Base-by-base conservation (phyloP, 1,140 invertebrate genomes). In the Pogonognathellus flavescens region DNA sequence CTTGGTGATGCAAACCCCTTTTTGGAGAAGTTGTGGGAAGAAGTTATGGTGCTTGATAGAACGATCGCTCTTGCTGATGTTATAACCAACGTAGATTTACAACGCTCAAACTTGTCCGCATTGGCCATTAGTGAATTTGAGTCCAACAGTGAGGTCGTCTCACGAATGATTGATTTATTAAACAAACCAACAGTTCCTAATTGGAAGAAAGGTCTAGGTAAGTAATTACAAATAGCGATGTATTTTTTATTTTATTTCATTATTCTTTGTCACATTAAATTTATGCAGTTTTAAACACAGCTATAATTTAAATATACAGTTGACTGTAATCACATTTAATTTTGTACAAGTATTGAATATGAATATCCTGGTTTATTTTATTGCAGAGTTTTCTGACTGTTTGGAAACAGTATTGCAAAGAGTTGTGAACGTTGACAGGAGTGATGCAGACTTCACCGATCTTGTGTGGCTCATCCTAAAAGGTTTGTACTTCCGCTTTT, bases 371-470 rank as follows among this genome's bases (percentile, higher is more conserved):
- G n/a, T 82, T 18, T 70, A 53, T 57, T 72, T 31, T 10, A 13
- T 87, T 62, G 20, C 80, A 88, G 88, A 87, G 16, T 85, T 84
- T 55, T 87, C 87, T 0, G 86, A 85, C 25, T 86, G 87, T 11
- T 25, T 89, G 14, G 84, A 87, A n/a, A 72, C 50, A 9, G 84
- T 86, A 5, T 72, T 89, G 11, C 31, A 85, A 52, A 70, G 84
- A 1, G 84, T 87, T 0, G 16, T 76, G 2, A 22, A 85, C 4
- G 18, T 83, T 3, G 84, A 89, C 22, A 49, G 88, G n/a, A 59
- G 72, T 22, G 87, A 89, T 62, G 57, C 85, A 1, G 88, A 89
- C 59, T 89, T 88, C 52, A 87, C 86, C 0, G 88, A 89, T 31
- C 20, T 81, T 22, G 22, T 86, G 5, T 89, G 88, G 88, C 60